phyloP scores from a whole-genome alignment of 1,140 invertebrate species.

The Phthorimaea operculella region DNA sequence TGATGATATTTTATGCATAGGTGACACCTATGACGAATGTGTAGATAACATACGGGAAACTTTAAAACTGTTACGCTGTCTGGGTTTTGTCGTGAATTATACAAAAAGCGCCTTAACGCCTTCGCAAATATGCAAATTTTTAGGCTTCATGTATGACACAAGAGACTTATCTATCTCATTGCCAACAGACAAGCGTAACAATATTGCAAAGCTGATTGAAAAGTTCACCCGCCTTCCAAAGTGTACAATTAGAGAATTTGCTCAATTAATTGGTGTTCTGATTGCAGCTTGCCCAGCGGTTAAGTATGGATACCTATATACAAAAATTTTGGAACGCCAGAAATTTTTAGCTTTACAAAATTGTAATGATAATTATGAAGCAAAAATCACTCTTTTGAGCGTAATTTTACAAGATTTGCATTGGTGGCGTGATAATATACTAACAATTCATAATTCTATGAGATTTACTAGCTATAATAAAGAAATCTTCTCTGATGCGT shows the following conservation, averaged over 20 bases:
- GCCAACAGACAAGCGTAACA: constrained; percentile 4
- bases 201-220: not conserved
- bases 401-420: constrained; percentile 6
- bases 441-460: not conserved
- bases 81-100: constrained; percentile 12
- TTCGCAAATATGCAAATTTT: constrained; percentile 7
- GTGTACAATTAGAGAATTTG: not conserved
- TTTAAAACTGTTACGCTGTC: constrained; percentile 8
- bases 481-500: constrained; percentile 12
- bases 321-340: not conserved
- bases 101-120: constrained; percentile 6
- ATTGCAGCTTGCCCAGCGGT: not conserved
- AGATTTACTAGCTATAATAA: not conserved
- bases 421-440: constrained; percentile 6
- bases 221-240: not conserved
- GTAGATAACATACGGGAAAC: not conserved
- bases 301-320: not conserved
- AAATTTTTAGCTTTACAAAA: not conserved
- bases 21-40: too few relatives aligned
- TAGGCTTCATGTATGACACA: constrained; percentile 11
- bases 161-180: not conserved
- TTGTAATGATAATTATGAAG: constrained; percentile 5
- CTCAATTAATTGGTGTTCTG: constrained; percentile 1
- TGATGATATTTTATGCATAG: constrained; percentile 9
- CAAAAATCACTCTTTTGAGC: too few relatives aligned